Evolutionary conservation across 2,797 vertebrate species (phyloP), one percentile per base, ranked within the genome.

Genomic region (Macropus fuliginosus): DNA sequence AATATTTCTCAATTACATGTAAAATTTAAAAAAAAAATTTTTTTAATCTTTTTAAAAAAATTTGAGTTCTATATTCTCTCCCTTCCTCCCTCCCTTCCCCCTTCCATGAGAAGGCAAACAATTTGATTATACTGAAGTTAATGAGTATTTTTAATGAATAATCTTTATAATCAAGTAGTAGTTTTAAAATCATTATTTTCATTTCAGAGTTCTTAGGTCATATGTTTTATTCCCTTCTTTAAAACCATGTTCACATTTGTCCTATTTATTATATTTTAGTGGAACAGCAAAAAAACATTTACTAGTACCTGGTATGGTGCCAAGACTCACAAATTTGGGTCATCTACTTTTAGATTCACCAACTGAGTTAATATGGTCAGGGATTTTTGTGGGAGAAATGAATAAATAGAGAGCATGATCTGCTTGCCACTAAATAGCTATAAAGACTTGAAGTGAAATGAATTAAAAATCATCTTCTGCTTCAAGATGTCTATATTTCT

Each of bases 311-410:
- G 8, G 21, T 46, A 81, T 46, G 40, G 0, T 87, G n/a, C 74
- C 24, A 87, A 50, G 40, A 24, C 40, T 87, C 74, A 46, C 40
- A 87, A 50, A 87, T 87, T 87, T 50, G 40, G 74, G 74, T 87
- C 40, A 87, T 50, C 21, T 91, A 13, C 18, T 92, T 55, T 66
- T n/a, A 92, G n/a, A 74, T 93, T 54, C 90, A 91, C 27, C 93
- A 56, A 54, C 27, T 55, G 55, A 13, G 5, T 66, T 3, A 0
- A 1, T 27, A 3, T 93, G 50, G 66, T 56, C 34, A 55, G 87
- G 29, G 18, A 50, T 31, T 92, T 1, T 62, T 31, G 12, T 21
- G 16, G 28, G 28, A 13, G 31, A 3, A 8, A 24, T 55, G 91
- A 66, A 56, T 34, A 54, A n/a, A 95, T 34, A 92, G 24, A 89